phyloP scores from a whole-genome alignment of 1,140 invertebrate genomes.

The Amyelois transitella region DNA sequence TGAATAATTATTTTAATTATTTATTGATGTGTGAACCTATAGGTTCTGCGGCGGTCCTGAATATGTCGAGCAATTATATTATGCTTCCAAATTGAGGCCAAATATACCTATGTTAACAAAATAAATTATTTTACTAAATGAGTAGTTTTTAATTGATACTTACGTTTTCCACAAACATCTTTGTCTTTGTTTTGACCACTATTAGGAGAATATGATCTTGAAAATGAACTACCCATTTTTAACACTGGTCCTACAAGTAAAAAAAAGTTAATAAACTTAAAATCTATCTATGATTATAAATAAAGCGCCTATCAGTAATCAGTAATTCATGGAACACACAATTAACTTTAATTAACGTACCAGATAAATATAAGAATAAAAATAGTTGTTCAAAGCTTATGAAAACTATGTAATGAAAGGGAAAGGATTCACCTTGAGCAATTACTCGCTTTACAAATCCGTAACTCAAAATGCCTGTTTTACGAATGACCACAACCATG shows the following conservation, averaged over 20 bases:
- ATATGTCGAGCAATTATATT: too few species aligned
- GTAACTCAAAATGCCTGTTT: background rate
- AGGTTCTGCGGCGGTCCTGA: too few species aligned
- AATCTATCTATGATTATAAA: background rate
- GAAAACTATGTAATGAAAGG: background rate
- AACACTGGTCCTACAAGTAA: constrained; percentile 12
- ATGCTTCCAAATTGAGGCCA: too few species aligned
- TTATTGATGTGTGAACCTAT: too few species aligned
- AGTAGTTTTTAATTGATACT: constrained; percentile 19
- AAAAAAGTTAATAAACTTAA: background rate
- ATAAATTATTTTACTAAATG: too few species aligned
- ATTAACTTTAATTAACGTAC: too few species aligned
- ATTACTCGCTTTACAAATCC: background rate
- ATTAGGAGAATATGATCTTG: constrained; percentile 73
- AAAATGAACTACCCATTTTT: constrained; percentile 67
- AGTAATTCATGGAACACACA: too few species aligned
- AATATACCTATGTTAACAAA: too few species aligned
- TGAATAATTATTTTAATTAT: too few species aligned
- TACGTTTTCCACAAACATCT: constrained; percentile 32
- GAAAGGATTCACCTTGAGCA: constrained; percentile 14
- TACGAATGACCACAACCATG: background rate
- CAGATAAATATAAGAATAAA: too few species aligned
- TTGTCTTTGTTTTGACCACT: constrained; percentile 25
- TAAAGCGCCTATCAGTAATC: background rate
- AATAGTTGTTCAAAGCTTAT: background rate